Base-by-base conservation (phyloP, 2,797 vertebrate species). In the Falco cherrug region DNA sequence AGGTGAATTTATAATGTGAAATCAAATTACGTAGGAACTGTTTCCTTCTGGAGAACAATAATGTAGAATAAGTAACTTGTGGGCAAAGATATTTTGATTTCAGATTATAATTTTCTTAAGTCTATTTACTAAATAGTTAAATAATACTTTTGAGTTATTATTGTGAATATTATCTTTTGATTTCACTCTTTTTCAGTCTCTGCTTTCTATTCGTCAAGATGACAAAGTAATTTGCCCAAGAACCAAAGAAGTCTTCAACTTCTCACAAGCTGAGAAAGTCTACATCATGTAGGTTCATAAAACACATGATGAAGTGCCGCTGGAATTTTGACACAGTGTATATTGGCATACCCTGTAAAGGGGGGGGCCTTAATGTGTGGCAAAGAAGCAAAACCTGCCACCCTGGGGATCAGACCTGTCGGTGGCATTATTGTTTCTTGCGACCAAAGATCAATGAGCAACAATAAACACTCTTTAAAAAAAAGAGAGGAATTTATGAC, bases 181-280 rank as follows among this genome's bases (percentile, higher is more conserved):
- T 96, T 59, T 96, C 37, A 5, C 80, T 95, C 84, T 45, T 73
- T 98, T 97, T 35, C 97, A 99, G 99, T 99, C 99, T 87, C 99
- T 99, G 97, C 98, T 99, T 97, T 99, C 99, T 94, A 99, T 99
- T 98, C 99, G 99, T 96, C 99, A 99, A 98, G 99, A 99, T 89
- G 99, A 99, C 98, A 99, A 99, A 98, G 99, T 99, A 85, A 97
- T 99, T 91, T 99, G 99, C 98, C 99, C 99, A 86, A 98, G 99
- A 99, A 99, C 99, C 99, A 99, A 99, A 99, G 99, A 99, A 97
- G 99, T 99, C 97, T 99, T 99, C 98, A 99, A 98, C 98, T 99
- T 99, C 99, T 99, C 99, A 97, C 99, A 99, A 98, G 99, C 99
- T 92, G 99, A 99, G 98, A 99, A 99, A 96, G 99, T 99, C 95